Evolutionary conservation across 2,888 invertebrate genomes (phyloP).

Genomic region (Nomada lathburiana): DNA sequence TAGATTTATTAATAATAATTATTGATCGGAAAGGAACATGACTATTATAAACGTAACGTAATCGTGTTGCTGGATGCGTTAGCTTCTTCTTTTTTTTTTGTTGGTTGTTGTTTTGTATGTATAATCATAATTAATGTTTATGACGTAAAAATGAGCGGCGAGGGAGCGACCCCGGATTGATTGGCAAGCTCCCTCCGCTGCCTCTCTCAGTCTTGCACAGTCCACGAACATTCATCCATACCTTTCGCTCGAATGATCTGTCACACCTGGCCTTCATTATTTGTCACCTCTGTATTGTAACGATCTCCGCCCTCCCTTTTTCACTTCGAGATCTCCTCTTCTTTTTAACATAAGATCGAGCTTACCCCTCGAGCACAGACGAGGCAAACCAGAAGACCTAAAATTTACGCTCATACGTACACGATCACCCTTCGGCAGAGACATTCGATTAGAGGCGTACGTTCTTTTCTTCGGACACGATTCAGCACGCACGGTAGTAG

Average conservation of each 20-base stretch:
- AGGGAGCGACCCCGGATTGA: constrained; percentile 76
- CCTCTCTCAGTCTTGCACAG: constrained; percentile 81
- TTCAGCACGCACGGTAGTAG: constrained; percentile 74
- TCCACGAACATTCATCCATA: constrained; percentile 75
- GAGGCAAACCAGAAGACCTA: constrained; percentile 24
- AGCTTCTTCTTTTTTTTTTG: constrained; percentile 51
- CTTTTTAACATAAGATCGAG: background rate
- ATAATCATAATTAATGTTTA: constrained; percentile 80
- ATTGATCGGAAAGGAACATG: constrained; percentile 79
- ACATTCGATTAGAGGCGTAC: constrained; percentile 30
- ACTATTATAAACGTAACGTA: constrained; percentile 80
- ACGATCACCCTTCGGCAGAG: constrained; percentile 37
- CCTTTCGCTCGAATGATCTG: constrained; percentile 48
- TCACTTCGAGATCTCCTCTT: background rate
- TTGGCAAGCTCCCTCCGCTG: constrained; percentile 77
- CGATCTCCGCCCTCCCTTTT: constrained; percentile 22
- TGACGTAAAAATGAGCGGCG: constrained; percentile 80
- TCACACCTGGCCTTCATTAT: constrained; percentile 28
- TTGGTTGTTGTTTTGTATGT: constrained; percentile 67
- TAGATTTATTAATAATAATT: constrained; percentile 76
- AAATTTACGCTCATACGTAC: constrained; percentile 27
- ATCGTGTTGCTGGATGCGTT: constrained; percentile 77
- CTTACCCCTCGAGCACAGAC: constrained; percentile 8
- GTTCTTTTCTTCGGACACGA: constrained; percentile 33
- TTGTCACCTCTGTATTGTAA: constrained; percentile 8